These are phyloP conservation scores for Caenorhabditis wallacei DNA, from an alignment of 2,888 invertebrate genomes.

Conservation along the genomic window DNA sequence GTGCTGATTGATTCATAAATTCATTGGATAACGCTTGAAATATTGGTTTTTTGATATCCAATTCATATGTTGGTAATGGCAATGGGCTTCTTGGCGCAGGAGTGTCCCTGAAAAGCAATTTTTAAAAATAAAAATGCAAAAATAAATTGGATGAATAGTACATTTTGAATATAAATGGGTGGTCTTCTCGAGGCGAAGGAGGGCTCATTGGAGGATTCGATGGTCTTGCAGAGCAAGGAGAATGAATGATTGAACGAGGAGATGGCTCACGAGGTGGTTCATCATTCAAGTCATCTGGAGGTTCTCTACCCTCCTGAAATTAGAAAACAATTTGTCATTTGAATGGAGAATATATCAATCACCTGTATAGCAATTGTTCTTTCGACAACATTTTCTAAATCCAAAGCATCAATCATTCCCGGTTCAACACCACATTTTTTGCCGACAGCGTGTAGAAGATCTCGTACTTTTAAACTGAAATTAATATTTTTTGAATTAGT, in stretches of 20 bases:
- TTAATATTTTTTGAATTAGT: background rate
- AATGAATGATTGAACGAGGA: conserved; percentile 61
- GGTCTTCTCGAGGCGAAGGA: conserved; percentile 64
- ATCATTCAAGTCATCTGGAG: conserved; percentile 81
- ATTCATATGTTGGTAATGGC: conserved; percentile 50
- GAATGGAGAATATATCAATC: conserved; percentile 8
- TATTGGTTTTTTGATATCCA: conserved; percentile 72
- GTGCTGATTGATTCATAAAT: conserved; percentile 58
- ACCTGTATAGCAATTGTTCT: conserved; percentile 81
- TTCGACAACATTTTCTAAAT: conserved; percentile 83
- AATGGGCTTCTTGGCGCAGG: conserved; percentile 48
- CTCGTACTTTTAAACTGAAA: conserved; percentile 79
- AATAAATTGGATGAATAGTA: conserved; percentile 24
- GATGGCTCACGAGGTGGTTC: conserved; percentile 68
- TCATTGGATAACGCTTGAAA: conserved; percentile 73
- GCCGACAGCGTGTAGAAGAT: conserved; percentile 82
- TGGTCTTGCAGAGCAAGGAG: conserved; percentile 53
- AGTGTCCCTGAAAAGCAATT: conserved; percentile 49
- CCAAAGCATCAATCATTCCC: conserved; percentile 79
- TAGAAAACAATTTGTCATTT: background rate
- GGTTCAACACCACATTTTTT: conserved; percentile 83
- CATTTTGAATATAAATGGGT: conserved; percentile 66
- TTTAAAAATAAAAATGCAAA: background rate
- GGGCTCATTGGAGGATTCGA: conserved; percentile 67
- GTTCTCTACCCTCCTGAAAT: conserved; percentile 79